Percentiles rank a stretch among this genome's conserved stretches.
These are phyloP conservation scores for Phalacrocorax pelagicus DNA, from an alignment of 2,113 vertebrate species.

Conservation along the genomic window DNA sequence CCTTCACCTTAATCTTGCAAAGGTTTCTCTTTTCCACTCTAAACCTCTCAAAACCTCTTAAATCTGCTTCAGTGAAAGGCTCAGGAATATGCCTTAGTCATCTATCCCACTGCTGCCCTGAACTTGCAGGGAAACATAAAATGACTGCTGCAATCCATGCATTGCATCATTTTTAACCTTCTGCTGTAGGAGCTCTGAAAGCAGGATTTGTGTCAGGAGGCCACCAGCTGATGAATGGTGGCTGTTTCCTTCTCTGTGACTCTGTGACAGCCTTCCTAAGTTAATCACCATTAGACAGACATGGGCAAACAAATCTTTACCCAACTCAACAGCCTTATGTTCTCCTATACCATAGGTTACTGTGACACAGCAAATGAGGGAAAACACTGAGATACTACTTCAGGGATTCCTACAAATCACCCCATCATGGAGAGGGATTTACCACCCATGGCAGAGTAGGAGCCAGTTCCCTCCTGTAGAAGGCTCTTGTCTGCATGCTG, in stretches of 20 bases:
- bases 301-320: slow-evolving; percentile 33
- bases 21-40: neutral
- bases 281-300: slow-evolving; percentile 32
- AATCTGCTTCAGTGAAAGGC: neutral
- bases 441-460: neutral
- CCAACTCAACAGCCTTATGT: neutral
- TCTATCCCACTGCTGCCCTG: neutral
- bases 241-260: slow-evolving; percentile 23
- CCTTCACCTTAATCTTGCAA: neutral
- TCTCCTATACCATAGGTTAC: neutral
- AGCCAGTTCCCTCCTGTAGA: neutral
- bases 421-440: neutral
- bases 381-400: slow-evolving; percentile 1
- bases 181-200: slow-evolving; percentile 26
- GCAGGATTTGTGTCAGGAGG: slow-evolving; percentile 31
- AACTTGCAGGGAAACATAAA: neutral
- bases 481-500: neutral
- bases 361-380: neutral
- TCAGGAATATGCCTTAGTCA: neutral
- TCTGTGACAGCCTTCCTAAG: slow-evolving; percentile 13
- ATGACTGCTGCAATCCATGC: neutral
- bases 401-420: neutral
- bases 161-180: slow-evolving; percentile 13
- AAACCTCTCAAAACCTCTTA: neutral
- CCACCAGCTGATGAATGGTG: slow-evolving; percentile 40